Evolutionary conservation across 30 jellyfish, hydroid and myxozoan genomes (phyloP), one percentile per base, ranked within the genome.

Genomic region (Chrysaora quinquecirrha): DNA sequence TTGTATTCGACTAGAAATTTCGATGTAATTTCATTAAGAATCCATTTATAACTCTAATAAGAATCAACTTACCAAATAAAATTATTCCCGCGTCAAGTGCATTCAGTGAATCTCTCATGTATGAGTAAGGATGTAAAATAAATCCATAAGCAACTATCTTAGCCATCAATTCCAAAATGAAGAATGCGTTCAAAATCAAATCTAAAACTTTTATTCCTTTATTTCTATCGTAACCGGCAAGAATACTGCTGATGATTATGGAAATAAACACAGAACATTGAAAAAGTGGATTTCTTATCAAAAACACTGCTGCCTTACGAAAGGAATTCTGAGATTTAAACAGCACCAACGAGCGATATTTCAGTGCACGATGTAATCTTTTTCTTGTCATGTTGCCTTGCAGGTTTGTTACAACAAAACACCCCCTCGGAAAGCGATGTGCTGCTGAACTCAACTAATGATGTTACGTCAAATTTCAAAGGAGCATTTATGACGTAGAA

Each of bases 61-160:
- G n/a, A n/a, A n/a, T n/a, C n/a, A n/a, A n/a, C 86, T 49, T 28
- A 75, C 86, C 86, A 21, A 75, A 14, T 22, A 75, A 21, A 1
- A 83, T 96, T 6, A 78, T 66, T 33, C 63, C 43, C 23, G 79
- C 78, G 61, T 90, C 97, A n/a, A 90, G 48, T 22, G 83, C 73
- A 50, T 90, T 90, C 77, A 90, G 43, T 21, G 92, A 72, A 76
- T 84, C 93, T 10, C 97, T 94, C 29, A 83, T 27, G 84, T 70
- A 90, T 12, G 97, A 86, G 56, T 68, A 50, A 10, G 75, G 81
- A 48, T 90, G 96, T 33, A 75, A 34, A 31, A 75, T n/a, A 38
- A 90, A 35, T 23, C 97, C 97, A 64, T 76, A 83, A 4, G 97
- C 87, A 25, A 90, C 71, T 11, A 75, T 33, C 54, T 90, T 90